A percentile compares a stretch with the other conserved stretches of the same genome.
Evolutionary conservation across 2,797 vertebrate genomes (phyloP).

Genomic region (Melanotaenia pygmaea): DNA sequence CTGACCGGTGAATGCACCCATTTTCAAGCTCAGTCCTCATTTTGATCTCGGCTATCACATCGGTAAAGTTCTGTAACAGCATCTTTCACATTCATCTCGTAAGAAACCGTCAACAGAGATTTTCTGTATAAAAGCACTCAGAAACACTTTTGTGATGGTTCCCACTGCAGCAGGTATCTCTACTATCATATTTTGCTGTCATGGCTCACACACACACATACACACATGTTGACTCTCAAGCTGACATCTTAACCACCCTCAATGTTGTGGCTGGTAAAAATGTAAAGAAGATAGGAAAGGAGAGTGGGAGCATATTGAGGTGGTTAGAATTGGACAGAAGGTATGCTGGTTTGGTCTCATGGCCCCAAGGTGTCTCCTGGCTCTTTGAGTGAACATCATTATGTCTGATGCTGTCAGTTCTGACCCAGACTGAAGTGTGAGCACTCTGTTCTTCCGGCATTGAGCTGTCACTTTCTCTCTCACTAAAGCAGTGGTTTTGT

Average conservation of each 20-base stretch:
- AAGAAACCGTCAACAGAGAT: background rate
- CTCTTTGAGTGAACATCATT: slow-evolving; percentile 76
- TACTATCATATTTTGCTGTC: background rate
- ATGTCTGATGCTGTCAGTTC: slow-evolving; percentile 80
- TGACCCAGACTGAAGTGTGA: slow-evolving; percentile 66
- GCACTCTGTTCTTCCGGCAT: slow-evolving; percentile 73
- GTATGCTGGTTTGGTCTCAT: slow-evolving; percentile 54
- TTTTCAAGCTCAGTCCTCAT: background rate
- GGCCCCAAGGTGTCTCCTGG: slow-evolving; percentile 69
- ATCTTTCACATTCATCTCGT: background rate
- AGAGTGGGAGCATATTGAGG: slow-evolving; percentile 7
- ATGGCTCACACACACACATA: background rate
- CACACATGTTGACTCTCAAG: too few relatives aligned
- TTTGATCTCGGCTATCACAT: background rate
- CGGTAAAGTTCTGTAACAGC: background rate
- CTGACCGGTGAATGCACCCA: background rate
- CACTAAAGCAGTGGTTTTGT: slow-evolving; percentile 46
- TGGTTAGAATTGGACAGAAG: slow-evolving; percentile 39
- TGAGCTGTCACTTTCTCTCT: slow-evolving; percentile 74
- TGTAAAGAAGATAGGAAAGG: background rate
- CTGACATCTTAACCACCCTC: background rate
- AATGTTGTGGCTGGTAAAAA: background rate
- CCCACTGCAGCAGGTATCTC: background rate
- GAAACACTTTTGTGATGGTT: slow-evolving; percentile 2
- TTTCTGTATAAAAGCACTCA: background rate